Conservation (phyloP, 2,797 vertebrate species). For the Gymnopithys bicolor region DNA sequence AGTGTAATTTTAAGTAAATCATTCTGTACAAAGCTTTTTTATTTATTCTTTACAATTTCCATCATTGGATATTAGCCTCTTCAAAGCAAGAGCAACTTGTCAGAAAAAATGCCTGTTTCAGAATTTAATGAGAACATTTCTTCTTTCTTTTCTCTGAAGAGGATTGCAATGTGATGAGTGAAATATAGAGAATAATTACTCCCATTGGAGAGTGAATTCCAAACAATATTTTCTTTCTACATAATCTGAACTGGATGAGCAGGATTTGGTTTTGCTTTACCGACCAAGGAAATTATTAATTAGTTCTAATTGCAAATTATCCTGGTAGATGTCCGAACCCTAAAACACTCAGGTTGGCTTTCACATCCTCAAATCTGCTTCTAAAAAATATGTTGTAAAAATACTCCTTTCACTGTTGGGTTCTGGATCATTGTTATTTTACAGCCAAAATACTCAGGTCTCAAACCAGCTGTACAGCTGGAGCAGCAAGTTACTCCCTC, state of each 20-base stretch:
- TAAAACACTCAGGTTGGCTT: not conserved
- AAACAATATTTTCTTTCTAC: conserved; percentile 45
- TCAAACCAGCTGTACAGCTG: not conserved
- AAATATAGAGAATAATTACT: conserved; percentile 73
- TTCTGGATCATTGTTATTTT: not conserved
- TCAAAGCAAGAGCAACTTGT: conserved; percentile 58
- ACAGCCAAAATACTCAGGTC: not conserved
- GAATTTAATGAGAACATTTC: conserved; percentile 73
- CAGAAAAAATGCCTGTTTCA: conserved; percentile 52
- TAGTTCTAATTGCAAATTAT: not conserved
- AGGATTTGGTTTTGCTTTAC: not conserved
- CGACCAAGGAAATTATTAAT: not conserved
- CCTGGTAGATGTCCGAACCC: not conserved
- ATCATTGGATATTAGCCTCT: conserved; percentile 26
- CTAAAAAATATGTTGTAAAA: not conserved
- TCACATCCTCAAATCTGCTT: not conserved
- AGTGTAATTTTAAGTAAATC: conserved; percentile 27
- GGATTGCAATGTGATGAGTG: conserved; percentile 64
- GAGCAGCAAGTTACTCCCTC: not conserved
- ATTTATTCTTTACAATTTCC: conserved; percentile 34
- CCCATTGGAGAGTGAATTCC: conserved; percentile 65
- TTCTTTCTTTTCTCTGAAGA: conserved; percentile 73
- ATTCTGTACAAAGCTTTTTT: conserved; percentile 31
- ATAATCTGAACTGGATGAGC: conserved; percentile 1
- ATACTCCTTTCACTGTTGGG: not conserved